These are phyloP conservation scores for Drosophila bipectinata DNA, from an alignment of 1,140 invertebrate genomes.

Conservation along the genomic window DNA sequence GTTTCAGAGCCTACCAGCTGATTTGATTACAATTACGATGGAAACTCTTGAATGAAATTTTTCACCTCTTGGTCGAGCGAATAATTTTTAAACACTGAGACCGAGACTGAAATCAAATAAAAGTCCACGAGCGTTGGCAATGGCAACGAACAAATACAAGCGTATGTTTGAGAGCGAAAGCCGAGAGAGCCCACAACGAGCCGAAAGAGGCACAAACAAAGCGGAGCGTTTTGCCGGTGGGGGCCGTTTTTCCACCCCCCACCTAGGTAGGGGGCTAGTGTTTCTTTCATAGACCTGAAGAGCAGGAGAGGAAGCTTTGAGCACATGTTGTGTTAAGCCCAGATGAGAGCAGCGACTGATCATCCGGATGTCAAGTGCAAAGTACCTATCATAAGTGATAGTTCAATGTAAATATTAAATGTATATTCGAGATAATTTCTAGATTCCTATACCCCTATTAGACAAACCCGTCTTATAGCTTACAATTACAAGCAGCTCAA, in stretches of 20 bases:
- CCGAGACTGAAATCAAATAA: slow-evolving; percentile 6
- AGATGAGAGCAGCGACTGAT: slow-evolving; percentile 6
- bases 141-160: slow-evolving; percentile 23
- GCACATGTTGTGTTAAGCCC: slow-evolving; percentile 27
- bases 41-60: slow-evolving; percentile 6
- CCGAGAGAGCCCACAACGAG: slow-evolving; percentile 48
- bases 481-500: not conserved
- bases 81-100: slow-evolving; percentile 26
- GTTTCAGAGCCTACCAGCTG: slow-evolving; percentile 21
- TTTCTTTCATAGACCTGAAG: slow-evolving; percentile 2
- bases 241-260: not conserved
- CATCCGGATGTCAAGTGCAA: slow-evolving; percentile 23
- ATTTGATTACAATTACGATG: slow-evolving; percentile 9
- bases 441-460: not conserved
- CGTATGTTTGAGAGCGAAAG: slow-evolving; percentile 17
- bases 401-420: too few relatives aligned
- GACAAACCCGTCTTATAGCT: not conserved
- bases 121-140: slow-evolving; percentile 36
- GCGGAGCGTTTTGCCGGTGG: slow-evolving; percentile 24
- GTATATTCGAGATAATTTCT: too few relatives aligned
- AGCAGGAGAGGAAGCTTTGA: slow-evolving; percentile 27
- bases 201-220: slow-evolving; percentile 35
- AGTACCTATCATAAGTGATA: not conserved
- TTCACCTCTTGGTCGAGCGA: slow-evolving; percentile 21
- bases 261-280: slow-evolving; percentile 3